Conservation (phyloP, 2,888 invertebrate species). For the Rhimphoctona megacephalus region DNA sequence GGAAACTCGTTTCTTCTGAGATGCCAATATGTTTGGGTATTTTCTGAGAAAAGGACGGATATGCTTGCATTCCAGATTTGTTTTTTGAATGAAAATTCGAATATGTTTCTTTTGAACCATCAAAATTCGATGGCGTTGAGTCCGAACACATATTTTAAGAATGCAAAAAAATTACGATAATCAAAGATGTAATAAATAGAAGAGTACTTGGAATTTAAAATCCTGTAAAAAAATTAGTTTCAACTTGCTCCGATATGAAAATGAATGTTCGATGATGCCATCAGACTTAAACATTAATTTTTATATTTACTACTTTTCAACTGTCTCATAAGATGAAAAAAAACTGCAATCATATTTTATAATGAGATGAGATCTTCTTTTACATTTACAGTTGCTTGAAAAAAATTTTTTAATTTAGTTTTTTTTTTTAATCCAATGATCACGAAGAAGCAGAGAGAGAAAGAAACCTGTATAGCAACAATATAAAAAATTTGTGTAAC, state of each 20-base stretch:
- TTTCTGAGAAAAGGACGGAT: background rate
- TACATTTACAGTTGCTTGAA: background rate
- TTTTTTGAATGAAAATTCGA: background rate
- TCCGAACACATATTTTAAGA: no score
- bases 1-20: background rate
- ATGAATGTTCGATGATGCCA: background rate
- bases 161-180: background rate
- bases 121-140: background rate
- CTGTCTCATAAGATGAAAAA: background rate
- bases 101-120: background rate
- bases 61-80: background rate
- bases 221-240: no score
- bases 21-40: background rate
- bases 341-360: background rate
- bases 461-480: background rate
- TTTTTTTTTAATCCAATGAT: background rate
- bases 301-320: no score
- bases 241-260: no score
- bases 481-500: constrained; percentile 18
- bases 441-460: background rate
- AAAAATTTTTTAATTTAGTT: background rate
- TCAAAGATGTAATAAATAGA: no score
- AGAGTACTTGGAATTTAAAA: no score
- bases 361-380: background rate
- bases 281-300: background rate